Evolutionary conservation across 2,797 vertebrate species (phyloP).

Genomic region (Jordanella pulchra): DNA sequence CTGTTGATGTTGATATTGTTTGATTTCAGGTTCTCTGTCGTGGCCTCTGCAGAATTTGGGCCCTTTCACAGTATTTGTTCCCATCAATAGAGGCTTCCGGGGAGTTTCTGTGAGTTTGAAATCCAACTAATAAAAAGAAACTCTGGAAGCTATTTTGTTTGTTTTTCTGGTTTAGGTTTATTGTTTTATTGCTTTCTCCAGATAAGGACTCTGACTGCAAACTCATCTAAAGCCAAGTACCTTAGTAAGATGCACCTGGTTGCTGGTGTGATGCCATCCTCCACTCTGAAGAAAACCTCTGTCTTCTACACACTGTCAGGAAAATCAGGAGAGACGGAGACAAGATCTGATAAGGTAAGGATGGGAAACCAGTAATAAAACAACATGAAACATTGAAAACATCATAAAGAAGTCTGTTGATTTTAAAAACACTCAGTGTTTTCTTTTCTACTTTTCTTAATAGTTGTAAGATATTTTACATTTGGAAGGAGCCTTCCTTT

Average conservation of each 20-base stretch:
- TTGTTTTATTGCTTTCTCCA: constrained; percentile 41
- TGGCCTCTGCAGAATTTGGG: constrained; percentile 87
- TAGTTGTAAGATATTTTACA: no score
- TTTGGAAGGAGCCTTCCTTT: no score
- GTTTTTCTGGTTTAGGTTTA: not conserved
- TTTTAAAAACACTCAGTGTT: no score
- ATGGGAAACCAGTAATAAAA: not conserved
- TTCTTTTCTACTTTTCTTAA: no score
- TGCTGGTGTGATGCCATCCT: constrained; percentile 80
- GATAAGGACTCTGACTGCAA: constrained; percentile 79
- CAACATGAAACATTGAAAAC: not conserved
- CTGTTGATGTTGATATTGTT: not conserved
- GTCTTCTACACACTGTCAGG: constrained; percentile 88
- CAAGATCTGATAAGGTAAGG: constrained; percentile 78
- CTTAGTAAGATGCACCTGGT: constrained; percentile 90
- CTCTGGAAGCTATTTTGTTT: no score
- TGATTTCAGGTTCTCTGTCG: constrained; percentile 73
- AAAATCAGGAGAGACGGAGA: constrained; percentile 81
- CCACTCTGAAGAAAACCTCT: constrained; percentile 75
- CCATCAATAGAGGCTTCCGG: constrained; percentile 86
- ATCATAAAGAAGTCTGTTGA: no score
- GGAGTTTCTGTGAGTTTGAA: constrained; percentile 73
- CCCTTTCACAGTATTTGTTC: constrained; percentile 90
- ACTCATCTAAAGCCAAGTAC: constrained; percentile 78
- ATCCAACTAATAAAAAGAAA: not conserved